Evolutionary conservation across 2,797 vertebrate species (phyloP), one percentile per base, ranked within the genome.

Genomic region (Oreochromis grahami): DNA sequence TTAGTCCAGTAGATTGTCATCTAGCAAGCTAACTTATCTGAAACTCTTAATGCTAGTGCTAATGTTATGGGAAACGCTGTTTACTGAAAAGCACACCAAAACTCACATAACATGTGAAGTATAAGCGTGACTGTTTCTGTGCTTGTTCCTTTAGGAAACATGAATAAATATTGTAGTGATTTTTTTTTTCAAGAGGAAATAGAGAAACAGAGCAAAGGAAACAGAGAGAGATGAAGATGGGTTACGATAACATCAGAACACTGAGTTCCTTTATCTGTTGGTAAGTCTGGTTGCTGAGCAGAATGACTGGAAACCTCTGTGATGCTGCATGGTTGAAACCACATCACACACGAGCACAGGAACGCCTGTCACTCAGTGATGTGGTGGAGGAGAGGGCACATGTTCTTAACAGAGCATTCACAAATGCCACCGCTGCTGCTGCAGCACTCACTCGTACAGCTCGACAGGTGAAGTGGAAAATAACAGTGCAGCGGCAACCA

Each of bases 261-360:
- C 34, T 15, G 2, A 65, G 79, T 91, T 88, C 55, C 63, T 91
- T 70, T 65, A 70, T 85, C 56, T 89, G 80, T 80, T 77, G 70
- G 74, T 76, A 38, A 84, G 65, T 78, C 68, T 84, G 82, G 82
- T 80, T 78, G 83, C 82, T 60, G 81, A 83, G 89, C 83, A 82
- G 85, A 87, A 45, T 92, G 90, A 94, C 91, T 90, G 91, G 92
- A 94, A 94, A 91, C 86, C 88, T 91, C 84, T 68, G 76, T 76
- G 78, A 84, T 84, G 84, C 79, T 86, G 82, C 86, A 82, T 36
- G 80, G 52, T 79, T 76, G 7, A 85, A 90, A 87, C 91, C 89
- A 89, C 91, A 90, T 89, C 82, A 86, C 45, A 76, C 32, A 55
- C 32, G 11, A 43, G 78, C 77, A 79, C 56, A 55, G 1, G 6